phyloP scores from a whole-genome alignment of 2,797 vertebrate species.

The Chrysocyon brachyurus region DNA sequence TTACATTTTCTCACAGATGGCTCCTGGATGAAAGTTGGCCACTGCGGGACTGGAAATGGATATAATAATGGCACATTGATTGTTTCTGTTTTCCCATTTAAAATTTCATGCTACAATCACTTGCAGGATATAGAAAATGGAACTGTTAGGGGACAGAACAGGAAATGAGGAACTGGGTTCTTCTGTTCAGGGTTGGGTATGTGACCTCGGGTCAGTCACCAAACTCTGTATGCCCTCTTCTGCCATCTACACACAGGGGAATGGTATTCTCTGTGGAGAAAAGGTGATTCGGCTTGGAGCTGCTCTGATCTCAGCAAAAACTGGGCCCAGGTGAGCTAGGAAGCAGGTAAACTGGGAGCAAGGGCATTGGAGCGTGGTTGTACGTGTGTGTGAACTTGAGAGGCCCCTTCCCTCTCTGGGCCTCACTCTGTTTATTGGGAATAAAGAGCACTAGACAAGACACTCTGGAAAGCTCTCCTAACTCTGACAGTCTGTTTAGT shows the following conservation, averaged over 20 bases:
- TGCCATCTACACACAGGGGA: not conserved
- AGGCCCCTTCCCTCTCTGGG: not conserved
- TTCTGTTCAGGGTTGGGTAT: not conserved
- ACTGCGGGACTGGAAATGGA: not conserved
- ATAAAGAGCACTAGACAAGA: not conserved
- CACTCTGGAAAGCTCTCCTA: not conserved
- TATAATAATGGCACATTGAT: not conserved
- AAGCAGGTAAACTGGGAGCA: not conserved
- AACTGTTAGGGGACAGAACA: not conserved
- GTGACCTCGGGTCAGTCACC: not conserved
- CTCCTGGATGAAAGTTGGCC: not conserved
- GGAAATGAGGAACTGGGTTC: not conserved
- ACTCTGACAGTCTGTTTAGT: not conserved
- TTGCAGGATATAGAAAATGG: not conserved
- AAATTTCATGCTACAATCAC: not conserved
- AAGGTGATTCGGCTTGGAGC: not conserved
- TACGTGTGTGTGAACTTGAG: not conserved
- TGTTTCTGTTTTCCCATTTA: not conserved
- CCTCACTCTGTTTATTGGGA: not conserved
- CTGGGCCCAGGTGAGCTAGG: not conserved
- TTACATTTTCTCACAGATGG: not conserved
- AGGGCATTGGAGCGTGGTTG: not conserved
- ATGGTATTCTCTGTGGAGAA: not conserved
- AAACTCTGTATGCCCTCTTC: not conserved
- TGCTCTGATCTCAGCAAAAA: not conserved